Conservation (phyloP, 2,888 invertebrate genomes). For the Patella depressa region DNA sequence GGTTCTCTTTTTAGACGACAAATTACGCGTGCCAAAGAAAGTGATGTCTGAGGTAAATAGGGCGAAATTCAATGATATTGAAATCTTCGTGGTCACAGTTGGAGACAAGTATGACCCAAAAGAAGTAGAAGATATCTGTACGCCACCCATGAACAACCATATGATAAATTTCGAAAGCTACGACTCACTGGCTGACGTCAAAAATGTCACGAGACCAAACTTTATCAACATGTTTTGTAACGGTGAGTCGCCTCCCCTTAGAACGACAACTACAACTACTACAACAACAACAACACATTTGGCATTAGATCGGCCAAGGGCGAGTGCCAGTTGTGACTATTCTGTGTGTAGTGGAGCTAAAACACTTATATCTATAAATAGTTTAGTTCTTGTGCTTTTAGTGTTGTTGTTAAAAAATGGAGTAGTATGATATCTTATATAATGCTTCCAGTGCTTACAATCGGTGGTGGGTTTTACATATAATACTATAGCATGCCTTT, state of each 20-base stretch:
- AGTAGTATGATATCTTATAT: neutral
- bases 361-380: neutral
- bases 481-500: no score
- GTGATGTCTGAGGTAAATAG: slow-evolving; percentile 33
- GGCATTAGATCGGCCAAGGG: neutral
- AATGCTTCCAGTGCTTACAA: no score
- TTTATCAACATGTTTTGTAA: neutral
- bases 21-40: slow-evolving; percentile 35
- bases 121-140: neutral
- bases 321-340: neutral
- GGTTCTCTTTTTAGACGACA: slow-evolving; percentile 55
- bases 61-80: slow-evolving; percentile 37
- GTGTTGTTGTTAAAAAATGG: neutral
- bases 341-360: neutral
- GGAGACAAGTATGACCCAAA: neutral
- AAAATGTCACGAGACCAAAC: neutral
- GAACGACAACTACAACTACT: neutral
- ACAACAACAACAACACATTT: neutral
- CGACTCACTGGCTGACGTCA: neutral
- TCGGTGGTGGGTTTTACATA: no score
- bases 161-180: neutral
- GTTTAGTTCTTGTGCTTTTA: neutral
- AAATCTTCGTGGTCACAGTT: slow-evolving; percentile 43
- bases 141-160: neutral
- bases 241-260: neutral